Evolutionary conservation across 1,140 invertebrate species (phyloP), one percentile per base, ranked within the genome.

Genomic region (Drosophila insularis): DNA sequence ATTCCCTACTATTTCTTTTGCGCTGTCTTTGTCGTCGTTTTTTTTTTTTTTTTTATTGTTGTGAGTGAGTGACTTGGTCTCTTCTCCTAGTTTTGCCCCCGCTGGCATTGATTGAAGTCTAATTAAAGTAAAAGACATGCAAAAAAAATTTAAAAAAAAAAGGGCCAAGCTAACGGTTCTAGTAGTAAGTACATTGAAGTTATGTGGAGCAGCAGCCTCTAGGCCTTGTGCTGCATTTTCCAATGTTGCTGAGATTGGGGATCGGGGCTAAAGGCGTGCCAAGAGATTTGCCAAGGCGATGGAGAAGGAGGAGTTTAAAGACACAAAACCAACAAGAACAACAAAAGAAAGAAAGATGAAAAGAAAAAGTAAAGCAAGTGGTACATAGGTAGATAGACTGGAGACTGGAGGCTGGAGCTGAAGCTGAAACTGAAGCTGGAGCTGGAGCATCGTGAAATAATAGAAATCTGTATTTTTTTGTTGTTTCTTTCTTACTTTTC

Each of bases 61-160:
- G 71, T 27, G n/a, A 63, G 53, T 56, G 35, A 61, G 69, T 63
- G 46, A 66, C 27, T 37, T 58, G 17, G 55, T 31, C n/a, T 31
- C 11, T 39, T 27, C 50, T 64, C 66, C 27, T 82, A 81, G 78
- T 78, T 74, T 70, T 54, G 56, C 35, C 13, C 64, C 69, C 70
- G 76, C 54, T 87, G 81, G 82, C 82, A 89, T 89, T 87, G 84
- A 87, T 89, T 87, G 80, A 87, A 87, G 82, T 72, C 82, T 87
- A 87, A 87, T 87, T 89, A 87, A 89, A 80, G 68, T 75, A 62
- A 74, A 71, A 87, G 67, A 79, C 56, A 69, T 73, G 66, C 66
- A 63, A 66, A 66, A 59, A 39, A 37, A 60, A 50, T 17, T 13
- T 11, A 40, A 8, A 19, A 37, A 39, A 64, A 35, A 13, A 23